phyloP scores from a whole-genome alignment of 2,113 vertebrate genomes.

The Indri indri region DNA sequence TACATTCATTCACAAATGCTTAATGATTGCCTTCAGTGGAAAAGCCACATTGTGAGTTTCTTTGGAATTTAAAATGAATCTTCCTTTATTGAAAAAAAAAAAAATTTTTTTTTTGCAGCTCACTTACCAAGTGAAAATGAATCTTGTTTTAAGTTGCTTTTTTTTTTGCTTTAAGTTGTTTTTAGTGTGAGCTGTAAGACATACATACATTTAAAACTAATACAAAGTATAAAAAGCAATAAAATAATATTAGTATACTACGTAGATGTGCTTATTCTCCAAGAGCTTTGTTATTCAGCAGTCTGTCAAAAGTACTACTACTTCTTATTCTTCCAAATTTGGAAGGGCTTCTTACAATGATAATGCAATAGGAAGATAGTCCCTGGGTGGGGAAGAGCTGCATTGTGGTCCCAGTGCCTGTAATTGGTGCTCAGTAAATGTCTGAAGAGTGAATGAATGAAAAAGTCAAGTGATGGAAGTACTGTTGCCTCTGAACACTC shows the following conservation, averaged over 20 bases:
- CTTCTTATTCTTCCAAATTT: not conserved
- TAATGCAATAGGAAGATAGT: slow-evolving; percentile 14
- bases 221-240: not conserved
- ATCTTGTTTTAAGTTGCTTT: slow-evolving; percentile 34
- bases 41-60: slow-evolving; percentile 29
- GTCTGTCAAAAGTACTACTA: not conserved
- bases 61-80: slow-evolving; percentile 18
- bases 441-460: not conserved
- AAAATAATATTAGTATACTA: not conserved
- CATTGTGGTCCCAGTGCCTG: not conserved
- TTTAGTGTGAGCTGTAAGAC: slow-evolving; percentile 10
- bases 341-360: not conserved
- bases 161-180: slow-evolving; percentile 18
- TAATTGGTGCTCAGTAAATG: not conserved
- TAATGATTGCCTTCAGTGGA: slow-evolving; percentile 6
- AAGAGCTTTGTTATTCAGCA: not conserved
- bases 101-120: no score
- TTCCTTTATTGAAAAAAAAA: not conserved
- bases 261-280: not conserved
- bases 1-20: not conserved
- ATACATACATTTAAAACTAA: not conserved
- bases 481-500: not conserved
- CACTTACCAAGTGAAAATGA: not conserved
- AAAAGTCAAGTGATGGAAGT: not conserved
- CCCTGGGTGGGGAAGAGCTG: not conserved